Evolutionary conservation across 2,888 invertebrate species (phyloP).

Genomic region (Drosophila conformis): DNA sequence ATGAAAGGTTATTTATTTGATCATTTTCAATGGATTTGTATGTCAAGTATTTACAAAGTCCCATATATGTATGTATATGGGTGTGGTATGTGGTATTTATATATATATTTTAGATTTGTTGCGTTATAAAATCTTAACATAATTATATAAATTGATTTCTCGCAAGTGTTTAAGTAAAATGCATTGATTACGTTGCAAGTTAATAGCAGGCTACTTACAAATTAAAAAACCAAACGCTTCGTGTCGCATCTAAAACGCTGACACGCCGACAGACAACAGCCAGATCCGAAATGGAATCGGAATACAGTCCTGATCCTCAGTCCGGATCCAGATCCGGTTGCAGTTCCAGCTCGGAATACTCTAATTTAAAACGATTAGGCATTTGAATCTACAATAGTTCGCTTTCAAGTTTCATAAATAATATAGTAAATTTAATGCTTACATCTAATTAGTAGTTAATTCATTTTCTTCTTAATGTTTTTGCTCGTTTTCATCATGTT

Average conservation of each 20-base stretch:
- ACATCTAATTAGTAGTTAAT: constrained; percentile 69
- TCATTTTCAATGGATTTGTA: constrained; percentile 55
- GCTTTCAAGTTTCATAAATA: constrained; percentile 56
- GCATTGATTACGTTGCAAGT: constrained; percentile 69
- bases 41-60: constrained; percentile 78
- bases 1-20: constrained; percentile 71
- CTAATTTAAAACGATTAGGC: constrained; percentile 60
- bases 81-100: constrained; percentile 29
- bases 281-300: background rate
- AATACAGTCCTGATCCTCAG: background rate
- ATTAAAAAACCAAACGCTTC: constrained; percentile 70
- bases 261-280: constrained; percentile 33
- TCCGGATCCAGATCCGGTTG: constrained; percentile 1
- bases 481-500: constrained; percentile 13
- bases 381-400: constrained; percentile 61
- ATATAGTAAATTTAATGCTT: constrained; percentile 69
- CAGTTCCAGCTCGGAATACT: constrained; percentile 18
- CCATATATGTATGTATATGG: constrained; percentile 55
- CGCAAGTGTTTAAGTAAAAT: constrained; percentile 64
- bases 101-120: constrained; percentile 42
- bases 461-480: constrained; percentile 14
- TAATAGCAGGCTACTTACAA: constrained; percentile 72
- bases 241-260: constrained; percentile 22
- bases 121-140: constrained; percentile 79
- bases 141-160: constrained; percentile 70